Base-by-base conservation (phyloP, 2,797 vertebrate genomes). In the Alectoris magna region DNA sequence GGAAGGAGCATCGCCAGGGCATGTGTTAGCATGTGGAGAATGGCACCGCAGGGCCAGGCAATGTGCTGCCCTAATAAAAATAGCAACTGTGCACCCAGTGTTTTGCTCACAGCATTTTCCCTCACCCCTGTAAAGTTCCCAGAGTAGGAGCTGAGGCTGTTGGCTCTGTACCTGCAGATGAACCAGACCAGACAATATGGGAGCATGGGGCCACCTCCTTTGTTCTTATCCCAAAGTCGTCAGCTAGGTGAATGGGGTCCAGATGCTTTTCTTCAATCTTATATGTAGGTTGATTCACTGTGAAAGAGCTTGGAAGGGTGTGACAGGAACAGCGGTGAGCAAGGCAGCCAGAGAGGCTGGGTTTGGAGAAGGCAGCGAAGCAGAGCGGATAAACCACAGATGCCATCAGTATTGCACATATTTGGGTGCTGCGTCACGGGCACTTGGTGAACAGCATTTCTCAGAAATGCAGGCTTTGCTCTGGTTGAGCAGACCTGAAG, bases 1-100 rank as follows among this genome's bases (percentile, higher is more conserved):
- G 87, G 64, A 60, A 16, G 87, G 4, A 94, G 64, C 77, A 89
- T 3, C 67, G 5, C 49, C 3, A 0, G 74, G 94, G 48, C 92
- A 23, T 91, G 93, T 79, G 77, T 11, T 23, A 79, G 92, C 93
- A 91, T 21, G 70, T 87, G 85, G 83, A 91, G 89, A 83, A 72
- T 56, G 44, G 93, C 68, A 27, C 86, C 1, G 8, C 59, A 1
- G 3, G 67, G 83, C 83, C 2, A 5, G 63, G 62, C 59, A 58
- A 83, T 6, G 67, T 0, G 1, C 91, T 77, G 66, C 72, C 2
- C 8, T 19, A 71, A 8, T 64, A 4, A 76, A 95, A 95, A 94
- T 55, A 92, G 92, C 6, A 93, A 95, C 79, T 1, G 8, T 11
- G 4, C 41, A 67, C 27, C 48, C 0, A 94, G 71, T 1, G 67